phyloP scores from a whole-genome alignment of 2,888 invertebrate genomes.

The Agrochola circellaris region DNA sequence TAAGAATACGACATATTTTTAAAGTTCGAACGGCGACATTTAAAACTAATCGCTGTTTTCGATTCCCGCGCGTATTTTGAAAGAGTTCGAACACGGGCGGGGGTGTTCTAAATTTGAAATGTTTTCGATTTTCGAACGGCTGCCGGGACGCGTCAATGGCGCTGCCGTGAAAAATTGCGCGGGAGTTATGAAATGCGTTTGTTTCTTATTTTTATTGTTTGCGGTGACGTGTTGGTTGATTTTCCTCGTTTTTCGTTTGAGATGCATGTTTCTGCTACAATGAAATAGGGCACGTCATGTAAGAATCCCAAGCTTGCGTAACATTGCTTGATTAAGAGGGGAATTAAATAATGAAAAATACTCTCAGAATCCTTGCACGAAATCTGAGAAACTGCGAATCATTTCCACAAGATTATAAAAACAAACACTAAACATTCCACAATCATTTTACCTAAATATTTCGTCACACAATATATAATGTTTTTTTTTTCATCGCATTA shows the following conservation, averaged over 20 bases:
- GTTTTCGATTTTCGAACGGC: conserved; percentile 88
- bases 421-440: conserved; percentile 15
- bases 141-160: conserved; percentile 83
- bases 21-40: conserved; percentile 89
- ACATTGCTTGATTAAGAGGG: conserved; percentile 40
- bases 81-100: conserved; percentile 83
- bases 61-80: conserved; percentile 88
- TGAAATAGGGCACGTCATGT: conserved; percentile 54
- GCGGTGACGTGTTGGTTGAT: conserved; percentile 65
- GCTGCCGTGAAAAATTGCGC: conserved; percentile 79
- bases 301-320: conserved; percentile 45
- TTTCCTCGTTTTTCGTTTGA: conserved; percentile 56
- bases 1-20: conserved; percentile 90
- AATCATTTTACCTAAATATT: conserved; percentile 1
- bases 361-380: conserved; percentile 1
- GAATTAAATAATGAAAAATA: conserved; percentile 39
- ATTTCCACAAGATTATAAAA: conserved; percentile 10
- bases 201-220: conserved; percentile 71
- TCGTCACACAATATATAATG: conserved; percentile 7
- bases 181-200: conserved; percentile 79
- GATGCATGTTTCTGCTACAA: conserved; percentile 48
- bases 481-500: conserved; percentile 38
- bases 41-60: conserved; percentile 91
- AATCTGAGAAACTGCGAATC: conserved; percentile 7
- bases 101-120: conserved; percentile 88